Conservation (phyloP, 1,140 invertebrate genomes). For the Hyposmocoma kahamanoa region DNA sequence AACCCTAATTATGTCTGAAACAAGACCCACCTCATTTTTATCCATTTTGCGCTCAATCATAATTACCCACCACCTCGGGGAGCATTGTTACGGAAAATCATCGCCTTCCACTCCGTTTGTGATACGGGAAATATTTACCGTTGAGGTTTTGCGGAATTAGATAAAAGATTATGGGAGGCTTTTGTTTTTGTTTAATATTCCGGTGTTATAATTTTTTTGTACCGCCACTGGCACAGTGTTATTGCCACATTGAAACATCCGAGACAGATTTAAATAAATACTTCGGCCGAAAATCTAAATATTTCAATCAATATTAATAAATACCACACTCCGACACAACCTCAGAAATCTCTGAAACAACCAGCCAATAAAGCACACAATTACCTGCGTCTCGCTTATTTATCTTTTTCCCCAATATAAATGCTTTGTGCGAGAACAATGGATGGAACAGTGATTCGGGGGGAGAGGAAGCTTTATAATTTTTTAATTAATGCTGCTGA, state of each 20-base stretch:
- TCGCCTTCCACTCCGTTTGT: constrained; percentile 32
- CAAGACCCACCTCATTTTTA: constrained; percentile 66
- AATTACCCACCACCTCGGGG: constrained; percentile 55
- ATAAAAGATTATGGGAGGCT: neutral
- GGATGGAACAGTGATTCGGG: constrained; percentile 16
- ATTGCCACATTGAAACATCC: too few species aligned
- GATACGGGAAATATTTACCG: constrained; percentile 25
- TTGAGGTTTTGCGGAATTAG: constrained; percentile 18
- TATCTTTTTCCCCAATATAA: constrained; percentile 64
- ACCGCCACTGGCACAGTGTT: too few species aligned
- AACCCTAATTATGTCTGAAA: constrained; percentile 68
- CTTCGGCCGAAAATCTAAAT: too few species aligned
- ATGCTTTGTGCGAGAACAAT: constrained; percentile 63
- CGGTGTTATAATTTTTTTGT: too few species aligned
- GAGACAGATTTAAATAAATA: too few species aligned
- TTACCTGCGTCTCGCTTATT: constrained; percentile 64
- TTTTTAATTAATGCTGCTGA: constrained; percentile 69
- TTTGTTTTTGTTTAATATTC: neutral
- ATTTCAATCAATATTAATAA: too few species aligned
- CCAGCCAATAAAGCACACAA: constrained; percentile 58
- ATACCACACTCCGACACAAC: constrained; percentile 23
- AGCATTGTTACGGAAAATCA: constrained; percentile 50
- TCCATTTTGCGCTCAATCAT: constrained; percentile 67
- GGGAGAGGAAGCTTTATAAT: constrained; percentile 58
- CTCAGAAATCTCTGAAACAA: constrained; percentile 67